phyloP scores from a whole-genome alignment of 2,888 invertebrate genomes.

The Penaeus monodon region DNA sequence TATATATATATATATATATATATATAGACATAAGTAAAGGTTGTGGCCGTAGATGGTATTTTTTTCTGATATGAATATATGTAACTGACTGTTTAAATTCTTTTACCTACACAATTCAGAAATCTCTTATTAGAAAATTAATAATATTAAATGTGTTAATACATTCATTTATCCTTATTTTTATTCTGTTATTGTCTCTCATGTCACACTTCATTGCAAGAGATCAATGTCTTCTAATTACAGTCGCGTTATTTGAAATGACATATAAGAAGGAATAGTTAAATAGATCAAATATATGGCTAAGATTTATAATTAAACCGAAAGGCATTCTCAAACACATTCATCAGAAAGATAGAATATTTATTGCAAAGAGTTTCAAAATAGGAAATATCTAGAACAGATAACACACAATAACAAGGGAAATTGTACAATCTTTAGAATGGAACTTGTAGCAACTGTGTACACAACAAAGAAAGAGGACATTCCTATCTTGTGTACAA shows the following conservation, averaged over 20 bases:
- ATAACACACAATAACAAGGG: constrained; percentile 57
- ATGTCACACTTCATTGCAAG: neutral
- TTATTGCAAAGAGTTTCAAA: constrained; percentile 62
- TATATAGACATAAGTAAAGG: no score
- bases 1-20: no score
- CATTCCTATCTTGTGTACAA: constrained; percentile 7
- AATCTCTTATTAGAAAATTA: no score
- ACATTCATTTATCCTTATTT: neutral
- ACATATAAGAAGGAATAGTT: neutral
- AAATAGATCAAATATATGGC: no score
- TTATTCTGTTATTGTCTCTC: neutral
- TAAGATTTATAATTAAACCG: no score
- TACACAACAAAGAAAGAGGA: constrained; percentile 23
- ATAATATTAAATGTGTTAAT: neutral
- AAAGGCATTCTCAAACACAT: constrained; percentile 9
- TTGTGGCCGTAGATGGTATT: no score
- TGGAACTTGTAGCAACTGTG: constrained; percentile 41
- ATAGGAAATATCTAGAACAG: constrained; percentile 62
- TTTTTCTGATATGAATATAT: no score
- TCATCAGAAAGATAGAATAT: constrained; percentile 59
- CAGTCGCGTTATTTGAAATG: neutral
- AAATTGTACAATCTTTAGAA: constrained; percentile 52
- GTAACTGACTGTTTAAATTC: no score
- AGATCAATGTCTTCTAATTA: neutral
- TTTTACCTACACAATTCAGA: no score